Conservation (phyloP, 2,888 invertebrate genomes). For the Arctia plantaginis region DNA sequence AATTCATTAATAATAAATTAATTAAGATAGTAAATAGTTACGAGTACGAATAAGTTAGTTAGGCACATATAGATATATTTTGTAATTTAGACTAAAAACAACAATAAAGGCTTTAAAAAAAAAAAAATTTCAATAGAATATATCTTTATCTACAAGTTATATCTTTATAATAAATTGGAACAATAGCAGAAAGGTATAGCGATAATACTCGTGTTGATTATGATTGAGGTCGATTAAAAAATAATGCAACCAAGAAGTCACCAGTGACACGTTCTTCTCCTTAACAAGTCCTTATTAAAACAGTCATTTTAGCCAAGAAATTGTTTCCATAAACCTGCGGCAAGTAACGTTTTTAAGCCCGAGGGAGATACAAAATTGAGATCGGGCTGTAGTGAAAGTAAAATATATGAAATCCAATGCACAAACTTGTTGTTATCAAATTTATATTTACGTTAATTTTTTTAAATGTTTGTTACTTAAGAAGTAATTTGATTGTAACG, state of each 20-base stretch:
- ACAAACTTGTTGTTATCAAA: slow-evolving; percentile 15
- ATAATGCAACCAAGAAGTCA: slow-evolving; percentile 6
- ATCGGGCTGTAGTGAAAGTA: slow-evolving; percentile 34
- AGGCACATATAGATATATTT: too few species aligned
- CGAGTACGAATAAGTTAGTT: too few species aligned
- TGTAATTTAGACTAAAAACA: too few species aligned
- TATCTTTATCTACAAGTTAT: not conserved
- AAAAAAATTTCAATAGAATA: too few species aligned
- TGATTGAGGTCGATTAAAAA: not conserved
- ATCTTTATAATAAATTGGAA: not conserved
- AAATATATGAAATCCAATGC: slow-evolving; percentile 36
- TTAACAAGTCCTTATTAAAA: slow-evolving; percentile 67
- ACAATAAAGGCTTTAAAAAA: too few species aligned
- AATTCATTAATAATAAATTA: too few species aligned
- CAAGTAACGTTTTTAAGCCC: slow-evolving; percentile 56
- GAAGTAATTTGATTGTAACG: too few species aligned
- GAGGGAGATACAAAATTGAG: slow-evolving; percentile 56
- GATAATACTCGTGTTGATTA: not conserved
- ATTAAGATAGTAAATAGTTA: too few species aligned
- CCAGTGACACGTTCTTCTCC: slow-evolving; percentile 32
- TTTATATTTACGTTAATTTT: not conserved
- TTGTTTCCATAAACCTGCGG: slow-evolving; percentile 61
- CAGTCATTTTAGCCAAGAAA: slow-evolving; percentile 62
- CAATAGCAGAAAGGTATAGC: not conserved
- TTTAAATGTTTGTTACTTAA: too few species aligned